Evolutionary conservation across 2,888 invertebrate species (phyloP).

Genomic region (Congeria kusceri): DNA sequence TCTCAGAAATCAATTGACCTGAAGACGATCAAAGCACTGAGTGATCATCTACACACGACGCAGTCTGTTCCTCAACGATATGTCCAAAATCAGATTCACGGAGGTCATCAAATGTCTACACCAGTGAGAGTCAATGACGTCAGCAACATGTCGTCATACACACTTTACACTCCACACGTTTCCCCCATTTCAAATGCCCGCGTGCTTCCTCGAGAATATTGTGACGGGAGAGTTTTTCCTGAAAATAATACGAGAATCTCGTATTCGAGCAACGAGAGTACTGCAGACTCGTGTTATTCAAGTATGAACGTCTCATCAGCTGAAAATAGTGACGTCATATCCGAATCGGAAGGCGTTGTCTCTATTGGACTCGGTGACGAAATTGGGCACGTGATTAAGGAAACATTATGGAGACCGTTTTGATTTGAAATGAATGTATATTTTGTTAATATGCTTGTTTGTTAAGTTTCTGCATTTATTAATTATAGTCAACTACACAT

Average conservation of each 20-base stretch:
- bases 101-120: no score
- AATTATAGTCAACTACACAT: no score
- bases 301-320: neutral
- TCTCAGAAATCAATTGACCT: neutral
- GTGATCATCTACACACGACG: constrained; percentile 26
- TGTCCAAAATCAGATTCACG: no score
- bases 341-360: constrained; percentile 5
- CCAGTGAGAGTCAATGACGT: no score
- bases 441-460: no score
- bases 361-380: constrained; percentile 24
- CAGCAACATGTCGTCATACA: no score
- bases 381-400: constrained; percentile 34
- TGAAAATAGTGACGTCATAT: neutral
- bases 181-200: no score
- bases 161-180: no score
- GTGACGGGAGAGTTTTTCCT: neutral
- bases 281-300: neutral
- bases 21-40: constrained; percentile 7
- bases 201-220: no score
- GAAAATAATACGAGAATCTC: neutral
- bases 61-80: no score
- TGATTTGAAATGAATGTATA: no score
- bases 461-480: no score
- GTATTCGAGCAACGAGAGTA: neutral
- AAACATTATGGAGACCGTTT: constrained; percentile 25